Evolutionary conservation across 2,113 vertebrate species (phyloP).

Genomic region (Lichenostomus cassidix): DNA sequence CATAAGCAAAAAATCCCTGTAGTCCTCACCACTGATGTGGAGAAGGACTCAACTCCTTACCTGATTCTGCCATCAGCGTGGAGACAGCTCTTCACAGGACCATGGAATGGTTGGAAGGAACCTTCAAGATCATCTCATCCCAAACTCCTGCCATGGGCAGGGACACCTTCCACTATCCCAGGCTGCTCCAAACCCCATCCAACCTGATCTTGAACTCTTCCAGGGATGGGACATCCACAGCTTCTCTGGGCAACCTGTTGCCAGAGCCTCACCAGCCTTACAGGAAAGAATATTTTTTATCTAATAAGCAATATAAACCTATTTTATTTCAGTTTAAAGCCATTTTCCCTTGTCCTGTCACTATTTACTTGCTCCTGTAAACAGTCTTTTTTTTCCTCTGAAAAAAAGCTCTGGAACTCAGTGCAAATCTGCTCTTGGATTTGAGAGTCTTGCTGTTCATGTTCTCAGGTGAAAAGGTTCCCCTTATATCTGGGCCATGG

Average conservation of each 20-base stretch:
- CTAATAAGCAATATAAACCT: neutral
- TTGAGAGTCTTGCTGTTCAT: neutral
- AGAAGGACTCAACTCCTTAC: neutral
- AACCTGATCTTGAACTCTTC: accelerated
- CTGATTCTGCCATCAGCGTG: neutral
- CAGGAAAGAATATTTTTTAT: neutral
- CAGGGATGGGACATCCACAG: neutral
- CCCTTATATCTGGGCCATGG: neutral
- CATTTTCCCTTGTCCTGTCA: neutral
- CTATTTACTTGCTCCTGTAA: neutral
- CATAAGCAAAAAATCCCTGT: neutral
- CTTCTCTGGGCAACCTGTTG: neutral
- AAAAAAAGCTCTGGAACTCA: neutral
- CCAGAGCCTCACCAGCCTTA: neutral
- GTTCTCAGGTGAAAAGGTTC: neutral
- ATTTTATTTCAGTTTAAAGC: neutral
- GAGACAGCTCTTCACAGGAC: neutral
- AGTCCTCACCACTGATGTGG: neutral
- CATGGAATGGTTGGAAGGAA: neutral
- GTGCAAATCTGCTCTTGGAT: neutral
- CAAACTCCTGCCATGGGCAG: neutral
- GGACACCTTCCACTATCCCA: neutral
- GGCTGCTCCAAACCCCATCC: neutral
- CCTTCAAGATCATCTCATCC: neutral
- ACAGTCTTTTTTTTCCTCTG: neutral